Conservation (phyloP, 1,140 invertebrate genomes). For the Drosophila ironensis region DNA sequence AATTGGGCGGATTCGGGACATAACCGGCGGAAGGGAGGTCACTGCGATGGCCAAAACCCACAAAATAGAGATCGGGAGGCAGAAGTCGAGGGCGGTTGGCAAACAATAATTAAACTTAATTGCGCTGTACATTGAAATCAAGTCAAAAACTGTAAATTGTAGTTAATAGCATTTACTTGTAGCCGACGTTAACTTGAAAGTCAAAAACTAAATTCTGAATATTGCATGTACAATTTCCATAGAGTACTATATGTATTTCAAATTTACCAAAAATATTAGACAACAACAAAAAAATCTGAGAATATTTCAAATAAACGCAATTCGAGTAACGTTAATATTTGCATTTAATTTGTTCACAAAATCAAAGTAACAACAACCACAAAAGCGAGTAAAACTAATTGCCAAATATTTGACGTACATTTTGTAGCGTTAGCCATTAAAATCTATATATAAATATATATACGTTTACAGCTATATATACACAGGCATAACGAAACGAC, state of each 20-base stretch:
- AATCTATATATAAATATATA: constrained; percentile 15
- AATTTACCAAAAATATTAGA: constrained; percentile 8
- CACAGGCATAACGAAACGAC: constrained; percentile 15
- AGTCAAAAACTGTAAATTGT: constrained; percentile 54
- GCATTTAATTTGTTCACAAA: constrained; percentile 67
- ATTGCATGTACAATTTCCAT: constrained; percentile 52
- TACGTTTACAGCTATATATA: constrained; percentile 34
- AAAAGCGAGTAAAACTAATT: constrained; percentile 68
- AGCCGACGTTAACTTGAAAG: constrained; percentile 30
- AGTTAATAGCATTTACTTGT: constrained; percentile 50
- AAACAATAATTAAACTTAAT: constrained; percentile 78
- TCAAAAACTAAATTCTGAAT: constrained; percentile 56
- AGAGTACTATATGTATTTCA: constrained; percentile 31
- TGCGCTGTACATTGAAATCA: constrained; percentile 62
- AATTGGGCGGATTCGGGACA: constrained; percentile 51
- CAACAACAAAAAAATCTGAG: neutral
- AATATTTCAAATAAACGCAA: constrained; percentile 33
- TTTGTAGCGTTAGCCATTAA: constrained; percentile 54
- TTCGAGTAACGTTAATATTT: constrained; percentile 61
- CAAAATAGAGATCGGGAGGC: constrained; percentile 32
- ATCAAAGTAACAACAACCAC: constrained; percentile 51
- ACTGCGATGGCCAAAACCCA: constrained; percentile 16
- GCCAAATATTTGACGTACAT: constrained; percentile 75
- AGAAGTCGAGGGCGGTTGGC: constrained; percentile 38
- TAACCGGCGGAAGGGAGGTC: constrained; percentile 1